Evolutionary conservation across 37 sponge, comb jelly and placozoan genomes (phyloP).

Genomic region (Crambe crambe): DNA sequence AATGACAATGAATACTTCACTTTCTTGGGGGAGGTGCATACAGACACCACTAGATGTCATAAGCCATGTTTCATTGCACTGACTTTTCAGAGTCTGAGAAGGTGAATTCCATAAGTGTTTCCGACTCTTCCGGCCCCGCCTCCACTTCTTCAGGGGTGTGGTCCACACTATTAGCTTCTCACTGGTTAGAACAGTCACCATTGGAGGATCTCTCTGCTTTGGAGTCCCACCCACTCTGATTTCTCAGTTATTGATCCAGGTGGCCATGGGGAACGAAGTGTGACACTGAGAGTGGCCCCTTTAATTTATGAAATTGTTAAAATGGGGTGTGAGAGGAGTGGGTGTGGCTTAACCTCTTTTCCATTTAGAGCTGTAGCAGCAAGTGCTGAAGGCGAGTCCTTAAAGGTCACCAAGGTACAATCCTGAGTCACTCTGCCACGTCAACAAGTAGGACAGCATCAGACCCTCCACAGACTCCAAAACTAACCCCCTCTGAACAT

Average conservation of each 20-base stretch:
- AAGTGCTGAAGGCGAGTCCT: conserved; percentile 57
- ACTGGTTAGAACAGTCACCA: neutral
- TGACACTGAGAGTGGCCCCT: conserved; percentile 21
- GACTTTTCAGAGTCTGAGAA: neutral
- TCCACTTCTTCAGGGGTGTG: neutral
- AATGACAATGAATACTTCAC: neutral
- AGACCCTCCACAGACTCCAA: no score
- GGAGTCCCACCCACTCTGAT: neutral
- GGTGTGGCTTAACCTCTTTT: conserved; percentile 44
- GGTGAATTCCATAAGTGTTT: neutral
- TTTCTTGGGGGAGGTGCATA: neutral
- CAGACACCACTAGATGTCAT: no score
- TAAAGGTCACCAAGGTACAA: conserved; percentile 54
- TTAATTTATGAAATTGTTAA: conserved; percentile 19
- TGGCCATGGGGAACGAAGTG: conserved; percentile 26
- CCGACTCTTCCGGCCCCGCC: neutral
- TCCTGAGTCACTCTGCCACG: conserved; percentile 40
- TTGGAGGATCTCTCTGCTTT: neutral
- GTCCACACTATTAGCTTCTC: conserved; percentile 3
- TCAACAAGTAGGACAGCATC: no score
- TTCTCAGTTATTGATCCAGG: neutral
- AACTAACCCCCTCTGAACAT: no score
- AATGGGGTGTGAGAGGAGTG: no score
- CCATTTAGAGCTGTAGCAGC: conserved; percentile 57
- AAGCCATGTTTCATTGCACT: no score